Evolutionary conservation across 1,140 invertebrate genomes (phyloP), one percentile per base, ranked within the genome.

Genomic region (Leptinotarsa defecta): DNA sequence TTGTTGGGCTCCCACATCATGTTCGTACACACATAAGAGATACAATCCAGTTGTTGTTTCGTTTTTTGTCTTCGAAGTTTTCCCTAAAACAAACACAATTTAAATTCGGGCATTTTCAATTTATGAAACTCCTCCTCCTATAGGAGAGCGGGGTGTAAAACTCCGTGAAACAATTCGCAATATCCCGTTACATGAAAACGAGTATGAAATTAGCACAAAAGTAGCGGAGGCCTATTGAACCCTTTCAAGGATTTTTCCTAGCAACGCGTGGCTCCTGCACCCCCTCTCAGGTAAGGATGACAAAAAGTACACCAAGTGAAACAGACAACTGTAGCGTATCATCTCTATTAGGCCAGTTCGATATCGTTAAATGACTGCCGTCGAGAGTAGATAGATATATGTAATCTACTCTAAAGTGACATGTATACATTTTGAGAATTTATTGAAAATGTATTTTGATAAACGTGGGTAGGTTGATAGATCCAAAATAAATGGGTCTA

Each of bases 201-300:
- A 68, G 67, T 68, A 68, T 68, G 43, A 68, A 68, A 68, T 68
- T 68, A 68, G 67, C 24, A 43, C 67, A 68, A 68, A 68, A 68
- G 67, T 68, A 68, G 67, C 24, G 34, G 67, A 27, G 67, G 24
- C 67, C 67, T 68, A 68, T 68, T 68, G 67, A 68, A 68, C 67
- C 67, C 67, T 68, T 68, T 68, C 67, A 68, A 43, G 67, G 67
- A 68, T 68, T 68, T 68, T 68, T 68, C 67, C 67, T 68, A 68
- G 67, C 67, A 68, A 68, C 67, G 67, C 67, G 52, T 19, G 24
- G n/a, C 48, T 48, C 67, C 67, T 24, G 20, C 43, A 13, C 67
- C 34, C 67, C n/a, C 67, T 27, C 34, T 67, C 67, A 68, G 52
- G 52, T 57, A 57, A 57, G 17, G 52, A 57, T 13, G 52, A 57